These are phyloP conservation scores for Harpalus rubripes DNA, from an alignment of 2,888 invertebrate genomes.

Conservation along the genomic window DNA sequence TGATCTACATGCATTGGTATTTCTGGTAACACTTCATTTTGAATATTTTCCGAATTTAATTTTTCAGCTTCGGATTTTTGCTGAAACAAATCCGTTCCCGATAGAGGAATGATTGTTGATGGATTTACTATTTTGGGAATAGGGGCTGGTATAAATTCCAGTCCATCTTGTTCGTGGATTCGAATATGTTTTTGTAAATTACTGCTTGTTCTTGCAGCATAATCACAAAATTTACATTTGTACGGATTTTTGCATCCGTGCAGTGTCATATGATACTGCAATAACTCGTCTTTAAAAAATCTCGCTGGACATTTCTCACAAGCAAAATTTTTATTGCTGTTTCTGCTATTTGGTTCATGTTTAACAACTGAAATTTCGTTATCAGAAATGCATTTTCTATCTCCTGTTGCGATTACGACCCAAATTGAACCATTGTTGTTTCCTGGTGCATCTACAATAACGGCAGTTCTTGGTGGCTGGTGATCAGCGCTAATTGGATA, in stretches of 20 bases:
- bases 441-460: conserved; percentile 76
- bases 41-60: conserved; percentile 23
- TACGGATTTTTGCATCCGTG: conserved; percentile 83
- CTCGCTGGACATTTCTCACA: conserved; percentile 86
- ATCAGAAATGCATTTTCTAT: conserved; percentile 48
- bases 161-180: conserved; percentile 77
- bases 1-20: conserved; percentile 80
- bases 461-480: conserved; percentile 81
- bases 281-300: conserved; percentile 85
- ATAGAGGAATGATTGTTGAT: conserved; percentile 78
- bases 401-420: conserved; percentile 75
- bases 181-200: conserved; percentile 84
- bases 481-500: conserved; percentile 83
- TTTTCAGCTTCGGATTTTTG: conserved; percentile 80
- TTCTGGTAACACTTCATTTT: conserved; percentile 21
- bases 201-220: conserved; percentile 84
- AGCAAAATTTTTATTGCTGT: conserved; percentile 75
- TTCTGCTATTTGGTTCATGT: conserved; percentile 64
- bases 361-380: conserved; percentile 68
- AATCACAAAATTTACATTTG: conserved; percentile 86
- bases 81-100: conserved; percentile 84
- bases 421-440: conserved; percentile 76
- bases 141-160: conserved; percentile 75
- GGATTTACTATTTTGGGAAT: conserved; percentile 2
- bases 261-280: conserved; percentile 85